Evolutionary conservation across 2,888 invertebrate genomes (phyloP), one percentile per base, ranked within the genome.

Genomic region (Stenotaenia linearis): DNA sequence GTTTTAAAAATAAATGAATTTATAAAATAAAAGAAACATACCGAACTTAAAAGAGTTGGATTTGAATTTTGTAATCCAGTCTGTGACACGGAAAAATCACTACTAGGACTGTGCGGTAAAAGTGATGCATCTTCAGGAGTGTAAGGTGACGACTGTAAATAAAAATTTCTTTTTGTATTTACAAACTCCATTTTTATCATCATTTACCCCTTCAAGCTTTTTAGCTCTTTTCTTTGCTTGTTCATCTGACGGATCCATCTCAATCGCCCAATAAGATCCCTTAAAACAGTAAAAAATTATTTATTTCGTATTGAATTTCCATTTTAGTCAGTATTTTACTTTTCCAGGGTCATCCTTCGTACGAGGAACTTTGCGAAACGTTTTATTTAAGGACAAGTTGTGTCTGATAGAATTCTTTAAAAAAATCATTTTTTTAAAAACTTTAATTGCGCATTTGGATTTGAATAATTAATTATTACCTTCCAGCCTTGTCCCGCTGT

Each of bases 311-410:
- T 15, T 0, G 10, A 2, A 77, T 21, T 3, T 45, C 6, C 7
- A 25, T 77, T 45, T 18, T 45, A 45, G 28, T n/a, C 30, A n/a
- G 9, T 30, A 37, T 40, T 18, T 83, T 84, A 87, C 91, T 85
- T 92, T 92, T 83, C 92, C 92, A 0, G 91, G 91, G 85, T 92
- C 91, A 84, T 91, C 91, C 85, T 91, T 91, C 80, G 91, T 90
- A 81, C 91, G 88, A 10, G 91, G 90, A 82, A 92, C 91, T 85
- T 91, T 91, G 86, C 90, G 90, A 87, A 92, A 92, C 86, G 91
- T 91, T 85, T 92, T 92, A 87, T 91, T 92, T 82, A 92, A 86
- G 0, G 91, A 92, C 83, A 92, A 85, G 84, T 92, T 92, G 85
- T 92, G 92, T 80, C 92, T 87, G 84, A 92, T 91, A 75, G 91